Evolutionary conservation across 1,140 invertebrate species (phyloP).

Genomic region (Caenorhabditis tropicalis): DNA sequence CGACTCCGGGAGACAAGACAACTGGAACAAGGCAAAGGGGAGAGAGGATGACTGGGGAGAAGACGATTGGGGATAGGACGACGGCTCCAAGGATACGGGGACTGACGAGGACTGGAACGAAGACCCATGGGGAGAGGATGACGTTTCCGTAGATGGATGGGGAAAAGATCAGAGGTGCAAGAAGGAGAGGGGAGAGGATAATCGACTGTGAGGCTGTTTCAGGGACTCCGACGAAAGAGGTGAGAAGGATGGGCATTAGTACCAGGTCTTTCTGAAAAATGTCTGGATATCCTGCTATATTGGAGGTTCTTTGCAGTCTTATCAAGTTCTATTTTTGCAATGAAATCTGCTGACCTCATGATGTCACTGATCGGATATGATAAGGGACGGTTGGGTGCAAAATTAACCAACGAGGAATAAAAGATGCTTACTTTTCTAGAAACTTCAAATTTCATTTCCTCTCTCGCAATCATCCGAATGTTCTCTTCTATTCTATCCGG

Average conservation of each 20-base stretch:
- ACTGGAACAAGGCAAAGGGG: constrained; percentile 16
- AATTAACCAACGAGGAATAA: background rate
- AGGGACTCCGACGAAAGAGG: constrained; percentile 36
- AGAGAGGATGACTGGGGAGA: constrained; percentile 27
- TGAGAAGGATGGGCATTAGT: constrained; percentile 52
- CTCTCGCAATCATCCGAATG: background rate
- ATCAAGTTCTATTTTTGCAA: background rate
- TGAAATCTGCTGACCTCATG: background rate
- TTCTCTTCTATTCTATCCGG: background rate
- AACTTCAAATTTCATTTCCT: background rate
- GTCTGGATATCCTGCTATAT: background rate
- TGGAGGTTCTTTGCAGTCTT: constrained; percentile 35
- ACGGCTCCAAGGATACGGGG: constrained; percentile 46
- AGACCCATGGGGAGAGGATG: constrained; percentile 54
- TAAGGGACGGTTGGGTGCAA: background rate
- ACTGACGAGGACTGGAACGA: constrained; percentile 54
- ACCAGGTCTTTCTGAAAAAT: constrained; percentile 58
- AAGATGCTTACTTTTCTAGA: background rate
- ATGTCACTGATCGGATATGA: background rate
- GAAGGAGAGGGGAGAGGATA: constrained; percentile 63
- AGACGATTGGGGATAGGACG: constrained; percentile 50
- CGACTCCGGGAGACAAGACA: constrained; percentile 47
- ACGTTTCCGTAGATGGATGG: constrained; percentile 60
- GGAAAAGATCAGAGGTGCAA: constrained; percentile 62
- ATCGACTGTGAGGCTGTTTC: constrained; percentile 52